phyloP scores from a whole-genome alignment of 2,797 vertebrate species.

The Falco naumanni region DNA sequence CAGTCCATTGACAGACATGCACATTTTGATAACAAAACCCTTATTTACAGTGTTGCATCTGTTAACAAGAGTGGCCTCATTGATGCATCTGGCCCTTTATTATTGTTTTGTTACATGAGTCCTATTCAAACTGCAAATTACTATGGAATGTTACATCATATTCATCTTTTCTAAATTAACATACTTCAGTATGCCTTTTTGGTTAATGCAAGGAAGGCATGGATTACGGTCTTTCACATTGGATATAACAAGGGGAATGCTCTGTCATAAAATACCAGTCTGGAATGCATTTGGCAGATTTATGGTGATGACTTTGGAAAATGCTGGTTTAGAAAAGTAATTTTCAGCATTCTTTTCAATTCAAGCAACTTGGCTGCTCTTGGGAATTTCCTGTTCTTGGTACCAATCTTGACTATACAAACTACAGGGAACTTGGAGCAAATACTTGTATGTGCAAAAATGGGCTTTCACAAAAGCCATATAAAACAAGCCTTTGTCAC shows the following conservation, averaged over 20 bases:
- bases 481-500: background rate
- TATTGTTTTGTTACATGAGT: background rate
- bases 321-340: background rate
- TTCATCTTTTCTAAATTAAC: slow-evolving; percentile 16
- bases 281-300: slow-evolving; percentile 36
- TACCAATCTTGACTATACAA: background rate
- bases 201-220: background rate
- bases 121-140: background rate
- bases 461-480: background rate
- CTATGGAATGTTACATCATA: background rate
- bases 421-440: background rate
- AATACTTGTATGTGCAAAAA: background rate
- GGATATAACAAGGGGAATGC: background rate
- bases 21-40: background rate
- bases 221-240: background rate
- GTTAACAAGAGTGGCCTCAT: background rate
- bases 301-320: background rate
- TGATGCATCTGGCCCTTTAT: background rate
- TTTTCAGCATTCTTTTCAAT: slow-evolving; percentile 10
- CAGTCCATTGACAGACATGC: background rate
- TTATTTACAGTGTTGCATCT: background rate
- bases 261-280: background rate
- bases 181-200: background rate
- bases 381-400: background rate
- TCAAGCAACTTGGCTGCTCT: background rate